Base-by-base conservation (phyloP, 1,140 invertebrate genomes). In the Lepidurus packardi region DNA sequence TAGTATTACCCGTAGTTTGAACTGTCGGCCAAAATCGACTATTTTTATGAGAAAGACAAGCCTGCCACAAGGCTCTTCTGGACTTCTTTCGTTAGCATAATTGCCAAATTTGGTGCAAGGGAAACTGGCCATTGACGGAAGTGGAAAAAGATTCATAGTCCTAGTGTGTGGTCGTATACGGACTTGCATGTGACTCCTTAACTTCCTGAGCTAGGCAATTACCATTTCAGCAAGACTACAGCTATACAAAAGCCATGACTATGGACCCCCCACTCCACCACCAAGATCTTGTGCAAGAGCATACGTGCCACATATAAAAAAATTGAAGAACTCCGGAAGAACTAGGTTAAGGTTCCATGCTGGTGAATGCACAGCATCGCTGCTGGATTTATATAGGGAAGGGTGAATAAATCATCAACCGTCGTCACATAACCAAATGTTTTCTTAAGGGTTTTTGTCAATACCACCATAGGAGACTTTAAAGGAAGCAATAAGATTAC, bases 61-160 rank as follows among this genome's bases (percentile, higher is more conserved):
- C 3, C 5, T 21, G 53, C 9, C 53, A 65, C 53, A 65, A 65
- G 53, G 53, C 34, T 4, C 34, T 65, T 16, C 53, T 7, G 53
- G 53, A 16, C 16, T n/a, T 65, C 53, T 65, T 65, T 65, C 53
- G 7, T 65, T 65, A 65, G 53, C 53, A 65, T 65, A 65, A 65
- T 65, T 13, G 53, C 53, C 53, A 65, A 65, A 65, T 65, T 65
- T 65, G 53, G 53, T 65, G 53, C 53, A 21, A 65, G 21, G 53
- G 53, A 65, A 65, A 65, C 53, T 65, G 21, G 13, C 53, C 53
- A 65, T 65, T 65, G 53, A 65, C 53, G 53, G 53, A 16, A 21
- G 13, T 21, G 9, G 34, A 65, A 65, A 13, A 65, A 65, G 45
- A 47, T 47, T 47, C 45, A 7, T 47, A 47, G 53, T 65, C 53